Conservation (phyloP, 2,888 invertebrate species). For the Lamproptera curius region DNA sequence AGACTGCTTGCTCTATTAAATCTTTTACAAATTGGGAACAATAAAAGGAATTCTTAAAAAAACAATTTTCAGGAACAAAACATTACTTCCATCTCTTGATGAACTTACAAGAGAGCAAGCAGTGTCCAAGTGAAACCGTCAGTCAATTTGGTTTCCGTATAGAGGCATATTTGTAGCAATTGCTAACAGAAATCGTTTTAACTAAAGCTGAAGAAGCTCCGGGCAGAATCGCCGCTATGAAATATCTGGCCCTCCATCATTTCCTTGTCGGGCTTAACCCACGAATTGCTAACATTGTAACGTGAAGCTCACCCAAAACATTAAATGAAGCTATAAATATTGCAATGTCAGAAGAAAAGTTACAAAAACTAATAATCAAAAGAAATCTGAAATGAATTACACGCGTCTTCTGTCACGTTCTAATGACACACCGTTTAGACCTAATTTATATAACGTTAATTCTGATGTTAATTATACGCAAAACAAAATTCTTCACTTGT, state of each 20-base stretch:
- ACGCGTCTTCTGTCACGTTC: not conserved
- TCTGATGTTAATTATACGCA: not conserved
- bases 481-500: not conserved
- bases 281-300: slow-evolving; percentile 16
- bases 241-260: slow-evolving; percentile 25
- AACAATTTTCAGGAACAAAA: slow-evolving; percentile 24
- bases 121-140: slow-evolving; percentile 15
- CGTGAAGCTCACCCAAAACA: slow-evolving; percentile 18
- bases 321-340: slow-evolving; percentile 24
- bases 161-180: slow-evolving; percentile 17
- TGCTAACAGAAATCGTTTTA: slow-evolving; percentile 18
- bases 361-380: slow-evolving; percentile 7
- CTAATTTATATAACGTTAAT: not conserved
- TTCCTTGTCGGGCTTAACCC: slow-evolving; percentile 23
- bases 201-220: slow-evolving; percentile 19
- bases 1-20: slow-evolving; percentile 22
- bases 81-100: slow-evolving; percentile 22
- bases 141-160: slow-evolving; percentile 19
- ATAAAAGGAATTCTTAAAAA: slow-evolving; percentile 24
- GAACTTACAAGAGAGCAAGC: slow-evolving; percentile 23
- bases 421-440: not conserved
- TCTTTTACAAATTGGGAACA: slow-evolving; percentile 21
- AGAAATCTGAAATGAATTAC: not conserved
- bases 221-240: slow-evolving; percentile 26
- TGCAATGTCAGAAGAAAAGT: slow-evolving; percentile 22